Conservation (phyloP, 1,140 invertebrate genomes). For the Odontomachus brunneus region DNA sequence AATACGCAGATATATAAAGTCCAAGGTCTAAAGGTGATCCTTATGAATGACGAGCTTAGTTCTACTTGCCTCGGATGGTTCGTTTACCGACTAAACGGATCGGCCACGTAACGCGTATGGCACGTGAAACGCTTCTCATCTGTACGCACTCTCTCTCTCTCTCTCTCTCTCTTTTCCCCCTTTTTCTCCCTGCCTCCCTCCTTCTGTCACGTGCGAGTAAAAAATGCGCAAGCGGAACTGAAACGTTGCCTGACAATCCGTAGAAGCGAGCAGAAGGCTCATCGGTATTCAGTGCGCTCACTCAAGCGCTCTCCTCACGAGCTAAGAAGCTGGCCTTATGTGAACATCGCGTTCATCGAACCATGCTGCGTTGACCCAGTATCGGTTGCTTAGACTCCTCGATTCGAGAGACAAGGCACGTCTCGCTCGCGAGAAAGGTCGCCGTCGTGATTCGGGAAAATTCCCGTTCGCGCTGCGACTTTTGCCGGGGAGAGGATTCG, state of each 20-base stretch:
- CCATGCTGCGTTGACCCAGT: conserved; percentile 43
- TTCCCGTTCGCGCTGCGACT: background rate
- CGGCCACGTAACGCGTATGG: conserved; percentile 61
- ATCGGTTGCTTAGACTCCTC: conserved; percentile 37
- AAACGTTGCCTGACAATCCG: conserved; percentile 30
- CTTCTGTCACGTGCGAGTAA: background rate
- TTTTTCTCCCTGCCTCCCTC: background rate
- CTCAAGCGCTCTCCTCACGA: conserved; percentile 31
- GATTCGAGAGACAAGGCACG: conserved; percentile 24
- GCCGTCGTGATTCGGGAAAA: background rate
- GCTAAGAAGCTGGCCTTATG: conserved; percentile 48
- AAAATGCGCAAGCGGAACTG: conserved; percentile 50
- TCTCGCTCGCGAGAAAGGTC: conserved; percentile 31
- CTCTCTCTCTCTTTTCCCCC: background rate
- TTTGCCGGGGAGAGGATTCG: background rate
- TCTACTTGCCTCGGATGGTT: background rate
- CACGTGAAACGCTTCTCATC: conserved; percentile 56
- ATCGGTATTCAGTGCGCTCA: conserved; percentile 46
- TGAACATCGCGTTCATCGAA: conserved; percentile 54
- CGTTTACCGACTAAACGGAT: conserved; percentile 53
- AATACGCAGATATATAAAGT: background rate
- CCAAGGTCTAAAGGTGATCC: background rate
- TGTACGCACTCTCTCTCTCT: conserved; percentile 1
- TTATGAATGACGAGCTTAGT: background rate
- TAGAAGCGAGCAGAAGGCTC: conserved; percentile 22